Conservation (phyloP, 2,888 invertebrate species). For the Vandiemenella viatica region DNA sequence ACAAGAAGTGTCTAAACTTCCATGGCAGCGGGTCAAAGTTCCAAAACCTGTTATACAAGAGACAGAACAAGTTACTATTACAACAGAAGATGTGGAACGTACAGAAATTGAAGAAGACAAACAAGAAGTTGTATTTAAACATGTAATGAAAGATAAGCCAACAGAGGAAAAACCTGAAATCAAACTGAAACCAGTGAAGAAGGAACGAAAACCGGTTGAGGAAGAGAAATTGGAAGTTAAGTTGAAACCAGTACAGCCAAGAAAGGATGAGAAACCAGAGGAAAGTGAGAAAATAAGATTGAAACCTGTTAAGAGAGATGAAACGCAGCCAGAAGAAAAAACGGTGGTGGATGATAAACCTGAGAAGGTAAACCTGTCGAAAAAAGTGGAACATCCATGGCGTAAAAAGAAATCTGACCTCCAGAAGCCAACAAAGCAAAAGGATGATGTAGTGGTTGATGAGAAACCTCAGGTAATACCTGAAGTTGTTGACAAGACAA, state of each 20-base stretch:
- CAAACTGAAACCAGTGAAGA: slow-evolving; percentile 12
- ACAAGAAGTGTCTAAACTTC: too few species aligned
- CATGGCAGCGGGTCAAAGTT: too few species aligned
- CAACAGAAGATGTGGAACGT: background rate
- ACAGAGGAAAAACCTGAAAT: slow-evolving; percentile 13
- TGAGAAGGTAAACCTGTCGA: slow-evolving; percentile 8
- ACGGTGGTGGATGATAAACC: slow-evolving; percentile 6
- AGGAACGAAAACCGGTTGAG: slow-evolving; percentile 7
- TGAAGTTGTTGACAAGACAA: background rate
- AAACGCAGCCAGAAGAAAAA: slow-evolving; percentile 3
- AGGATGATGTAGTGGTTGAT: background rate
- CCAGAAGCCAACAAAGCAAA: slow-evolving; percentile 14
- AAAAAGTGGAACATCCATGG: slow-evolving; percentile 8
- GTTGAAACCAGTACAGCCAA: slow-evolving; percentile 12
- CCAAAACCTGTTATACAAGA: too few species aligned
- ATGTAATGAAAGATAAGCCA: slow-evolving; percentile 5
- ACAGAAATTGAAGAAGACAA: slow-evolving; percentile 20
- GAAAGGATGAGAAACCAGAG: slow-evolving; percentile 8
- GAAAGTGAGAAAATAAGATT: slow-evolving; percentile 8
- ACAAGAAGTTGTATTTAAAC: slow-evolving; percentile 16
- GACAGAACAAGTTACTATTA: too few species aligned
- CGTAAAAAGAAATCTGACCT: slow-evolving; percentile 16
- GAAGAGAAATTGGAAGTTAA: slow-evolving; percentile 14
- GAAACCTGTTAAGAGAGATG: slow-evolving; percentile 10
- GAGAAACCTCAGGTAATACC: background rate